A percentile compares a stretch with the other conserved stretches of the same genome.
These are phyloP conservation scores for Drosophila lacteicornis DNA, from an alignment of 1,140 invertebrate genomes.

Conservation along the genomic window DNA sequence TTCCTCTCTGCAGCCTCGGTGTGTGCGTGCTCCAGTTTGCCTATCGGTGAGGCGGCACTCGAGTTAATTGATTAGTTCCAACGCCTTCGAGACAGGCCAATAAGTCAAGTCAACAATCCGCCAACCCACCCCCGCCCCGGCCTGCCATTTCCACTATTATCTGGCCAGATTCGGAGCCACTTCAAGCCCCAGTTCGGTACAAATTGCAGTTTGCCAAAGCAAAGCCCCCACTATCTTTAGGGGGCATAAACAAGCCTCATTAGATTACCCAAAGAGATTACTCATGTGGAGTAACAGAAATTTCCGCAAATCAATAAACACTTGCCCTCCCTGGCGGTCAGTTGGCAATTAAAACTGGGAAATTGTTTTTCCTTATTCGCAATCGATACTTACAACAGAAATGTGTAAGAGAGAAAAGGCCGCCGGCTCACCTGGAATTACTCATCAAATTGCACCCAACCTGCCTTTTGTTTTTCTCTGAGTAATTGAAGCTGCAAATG, in stretches of 20 bases:
- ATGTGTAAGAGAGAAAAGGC: slow-evolving; percentile 3
- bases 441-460: slow-evolving; percentile 13
- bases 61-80: slow-evolving; percentile 78
- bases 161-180: slow-evolving; percentile 34
- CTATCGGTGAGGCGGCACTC: slow-evolving; percentile 53
- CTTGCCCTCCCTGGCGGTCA: slow-evolving; percentile 1
- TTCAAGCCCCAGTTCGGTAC: slow-evolving; percentile 23
- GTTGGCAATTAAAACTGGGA: slow-evolving; percentile 14
- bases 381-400: slow-evolving; percentile 49
- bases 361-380: slow-evolving; percentile 30
- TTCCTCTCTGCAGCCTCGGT: background rate
- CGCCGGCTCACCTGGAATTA: slow-evolving; percentile 32
- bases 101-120: slow-evolving; percentile 32
- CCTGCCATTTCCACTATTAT: slow-evolving; percentile 32
- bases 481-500: slow-evolving; percentile 60
- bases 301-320: slow-evolving; percentile 43
- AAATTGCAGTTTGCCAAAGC: slow-evolving; percentile 31
- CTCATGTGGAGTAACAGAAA: slow-evolving; percentile 36
- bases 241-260: slow-evolving; percentile 31
- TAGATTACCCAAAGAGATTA: slow-evolving; percentile 26
- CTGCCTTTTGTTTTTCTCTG: slow-evolving; percentile 1
- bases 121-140: too few relatives aligned
- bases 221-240: slow-evolving; percentile 39
- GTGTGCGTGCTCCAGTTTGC: slow-evolving; percentile 28
- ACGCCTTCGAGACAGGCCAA: slow-evolving; percentile 42